These are phyloP conservation scores for Ophion ventricosus DNA, from an alignment of 2,888 invertebrate genomes.

Conservation along the genomic window DNA sequence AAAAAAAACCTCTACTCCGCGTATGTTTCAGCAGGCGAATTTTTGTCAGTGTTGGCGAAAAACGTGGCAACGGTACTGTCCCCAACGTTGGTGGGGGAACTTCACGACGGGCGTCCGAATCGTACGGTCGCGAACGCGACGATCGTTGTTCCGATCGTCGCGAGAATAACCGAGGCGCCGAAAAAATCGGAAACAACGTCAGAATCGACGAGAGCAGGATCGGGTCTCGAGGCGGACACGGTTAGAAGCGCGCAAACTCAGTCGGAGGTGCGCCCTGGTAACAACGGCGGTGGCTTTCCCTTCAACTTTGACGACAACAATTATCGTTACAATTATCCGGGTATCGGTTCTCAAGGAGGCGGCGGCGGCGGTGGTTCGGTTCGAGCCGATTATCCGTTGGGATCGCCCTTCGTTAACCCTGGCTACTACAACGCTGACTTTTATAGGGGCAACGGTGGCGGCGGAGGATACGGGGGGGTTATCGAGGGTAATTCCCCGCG, in stretches of 20 bases:
- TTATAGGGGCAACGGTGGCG: constrained; percentile 49
- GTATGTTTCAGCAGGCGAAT: constrained; percentile 70
- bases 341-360: constrained; percentile 44
- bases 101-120: constrained; percentile 65
- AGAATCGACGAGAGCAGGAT: constrained; percentile 31
- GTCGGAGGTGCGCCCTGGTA: constrained; percentile 55
- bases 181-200: constrained; percentile 48
- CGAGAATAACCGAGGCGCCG: constrained; percentile 24
- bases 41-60: constrained; percentile 72
- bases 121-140: constrained; percentile 56
- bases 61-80: constrained; percentile 74
- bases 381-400: constrained; percentile 48
- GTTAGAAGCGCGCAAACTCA: constrained; percentile 62
- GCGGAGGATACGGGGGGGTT: constrained; percentile 22
- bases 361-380: not conserved
- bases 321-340: constrained; percentile 62
- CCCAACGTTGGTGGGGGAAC: constrained; percentile 68
- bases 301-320: constrained; percentile 60
- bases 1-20: not conserved
- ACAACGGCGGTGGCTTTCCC: constrained; percentile 45
- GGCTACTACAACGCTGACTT: constrained; percentile 61
- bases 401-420: constrained; percentile 47
- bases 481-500: constrained; percentile 48
- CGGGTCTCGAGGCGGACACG: constrained; percentile 58
- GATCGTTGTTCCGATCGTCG: constrained; percentile 34